Base-by-base conservation (phyloP, 2,888 invertebrate genomes). In the Acleris literana region DNA sequence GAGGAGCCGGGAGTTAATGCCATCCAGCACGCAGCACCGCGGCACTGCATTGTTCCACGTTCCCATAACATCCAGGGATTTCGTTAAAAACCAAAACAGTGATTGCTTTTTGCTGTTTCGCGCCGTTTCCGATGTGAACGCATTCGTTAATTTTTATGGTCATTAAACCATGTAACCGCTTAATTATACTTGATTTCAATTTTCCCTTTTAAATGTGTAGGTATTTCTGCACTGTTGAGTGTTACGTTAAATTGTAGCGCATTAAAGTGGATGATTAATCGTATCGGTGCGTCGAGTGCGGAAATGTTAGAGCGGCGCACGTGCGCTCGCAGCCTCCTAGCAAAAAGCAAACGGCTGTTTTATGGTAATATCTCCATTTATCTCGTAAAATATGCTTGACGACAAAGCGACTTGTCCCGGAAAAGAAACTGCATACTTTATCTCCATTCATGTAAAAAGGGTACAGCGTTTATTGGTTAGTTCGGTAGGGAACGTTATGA, bases 351-450 rank as follows among this genome's bases (percentile, higher is more conserved):
- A 92, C 83, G 81, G 85, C 87, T 75, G 78, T 88, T 91, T 90
- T 92, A 92, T 92, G 92, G 80, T 86, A 92, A 92, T 92, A 68
- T 64, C 72, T 75, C 79, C 81, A 85, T 86, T 86, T 83, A 78
- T 80, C 81, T 80, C 82, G 81, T 82, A 85, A 88, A 87, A 85
- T 87, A 86, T 86, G 81, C 79, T 76, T 81, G 75, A 84, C 89
- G 91, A 92, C 92, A 92, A 91, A 92, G 83, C 87, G 82, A 85
- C 91, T 92, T 92, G 92, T 92, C 75, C 88, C 85, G 92, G 92
- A 92, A 86, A 80, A 80, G 84, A 81, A 81, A 79, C 87, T 69
- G 76, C 76, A 70, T 71, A 81, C 78, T 84, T 84, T 85, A 85
- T 86, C 78, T 81, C 71, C 70, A 70, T 80, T 80, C 70, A 71